Conservation (phyloP, 2,797 vertebrate genomes). For the Mormyrops boulengeri region DNA sequence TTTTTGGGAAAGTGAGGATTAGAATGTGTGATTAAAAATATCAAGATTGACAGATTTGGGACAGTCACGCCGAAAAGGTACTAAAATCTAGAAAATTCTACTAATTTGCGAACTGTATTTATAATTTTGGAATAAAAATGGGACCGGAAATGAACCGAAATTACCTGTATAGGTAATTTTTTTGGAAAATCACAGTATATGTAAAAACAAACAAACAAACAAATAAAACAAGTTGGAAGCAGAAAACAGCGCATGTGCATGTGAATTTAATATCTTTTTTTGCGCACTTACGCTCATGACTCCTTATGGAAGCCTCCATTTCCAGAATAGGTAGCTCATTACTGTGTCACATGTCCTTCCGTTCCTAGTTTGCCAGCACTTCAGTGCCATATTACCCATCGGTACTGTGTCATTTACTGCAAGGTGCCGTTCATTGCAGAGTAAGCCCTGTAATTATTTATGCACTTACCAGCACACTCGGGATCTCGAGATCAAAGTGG, state of each 20-base stretch:
- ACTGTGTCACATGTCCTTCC: not conserved
- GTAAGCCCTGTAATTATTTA: not conserved
- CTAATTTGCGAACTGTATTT: not conserved
- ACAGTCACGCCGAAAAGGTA: not conserved
- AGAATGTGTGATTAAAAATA: not conserved
- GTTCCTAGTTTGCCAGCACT: not conserved
- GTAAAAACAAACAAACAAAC: not conserved
- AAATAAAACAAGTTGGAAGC: not conserved
- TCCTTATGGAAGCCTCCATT: not conserved
- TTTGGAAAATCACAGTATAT: not conserved
- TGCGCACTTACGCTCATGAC: not conserved
- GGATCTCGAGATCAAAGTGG: slow-evolving; percentile 9
- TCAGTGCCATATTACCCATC: not conserved
- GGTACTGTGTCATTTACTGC: not conserved
- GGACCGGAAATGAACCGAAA: too few species aligned
- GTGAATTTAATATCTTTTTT: not conserved
- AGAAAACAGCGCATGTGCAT: not conserved
- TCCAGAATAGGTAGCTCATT: not conserved
- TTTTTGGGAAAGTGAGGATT: not conserved
- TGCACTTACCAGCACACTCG: not conserved
- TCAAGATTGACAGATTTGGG: not conserved
- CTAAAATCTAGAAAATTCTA: not conserved
- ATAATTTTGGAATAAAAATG: not conserved
- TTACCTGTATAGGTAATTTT: not conserved
- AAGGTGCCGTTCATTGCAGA: not conserved